phyloP scores from a whole-genome alignment of 2,797 vertebrate species.

The Lates japonicus region DNA sequence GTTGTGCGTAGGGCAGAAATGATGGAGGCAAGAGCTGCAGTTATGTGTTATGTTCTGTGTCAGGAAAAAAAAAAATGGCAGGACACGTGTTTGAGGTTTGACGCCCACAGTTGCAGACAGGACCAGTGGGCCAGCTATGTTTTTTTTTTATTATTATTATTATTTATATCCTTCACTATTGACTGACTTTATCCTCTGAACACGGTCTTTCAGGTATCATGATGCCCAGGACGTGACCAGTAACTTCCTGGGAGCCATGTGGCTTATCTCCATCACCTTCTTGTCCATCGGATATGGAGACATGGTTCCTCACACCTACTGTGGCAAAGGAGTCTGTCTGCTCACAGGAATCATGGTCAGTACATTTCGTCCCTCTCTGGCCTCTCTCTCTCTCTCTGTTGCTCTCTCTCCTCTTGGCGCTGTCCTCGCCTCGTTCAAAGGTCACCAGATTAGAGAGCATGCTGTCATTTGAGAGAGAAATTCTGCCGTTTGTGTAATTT shows the following conservation, averaged over 20 bases:
- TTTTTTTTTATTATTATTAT: conserved; percentile 11
- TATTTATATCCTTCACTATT: conserved; percentile 10
- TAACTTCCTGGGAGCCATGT: conserved; percentile 99
- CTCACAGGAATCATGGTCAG: conserved; percentile 99
- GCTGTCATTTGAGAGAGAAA: conserved; percentile 67
- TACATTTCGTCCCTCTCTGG: conserved; percentile 27
- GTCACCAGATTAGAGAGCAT: conserved; percentile 73
- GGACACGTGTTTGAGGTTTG: conserved; percentile 36
- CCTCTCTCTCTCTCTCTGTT: background rate
- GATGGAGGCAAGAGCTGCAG: conserved; percentile 42
- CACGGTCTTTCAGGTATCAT: conserved; percentile 89
- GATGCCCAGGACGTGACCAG: conserved; percentile 98
- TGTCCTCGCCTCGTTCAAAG: conserved; percentile 68
- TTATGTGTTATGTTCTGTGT: conserved; percentile 46
- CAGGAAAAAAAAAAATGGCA: conserved; percentile 24
- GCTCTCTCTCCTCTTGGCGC: conserved; percentile 19
- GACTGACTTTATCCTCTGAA: conserved; percentile 28
- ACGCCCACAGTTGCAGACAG: conserved; percentile 46
- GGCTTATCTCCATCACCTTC: conserved; percentile 99
- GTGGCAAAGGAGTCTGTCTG: conserved; percentile 97
- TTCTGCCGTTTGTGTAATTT: conserved; percentile 71
- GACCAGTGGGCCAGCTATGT: conserved; percentile 25
- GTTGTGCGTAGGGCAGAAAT: conserved; percentile 33
- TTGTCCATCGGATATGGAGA: conserved; percentile 98
- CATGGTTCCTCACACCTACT: conserved; percentile 99